phyloP scores from a whole-genome alignment of 2,888 invertebrate species.

The Rhynchonema sp. region DNA sequence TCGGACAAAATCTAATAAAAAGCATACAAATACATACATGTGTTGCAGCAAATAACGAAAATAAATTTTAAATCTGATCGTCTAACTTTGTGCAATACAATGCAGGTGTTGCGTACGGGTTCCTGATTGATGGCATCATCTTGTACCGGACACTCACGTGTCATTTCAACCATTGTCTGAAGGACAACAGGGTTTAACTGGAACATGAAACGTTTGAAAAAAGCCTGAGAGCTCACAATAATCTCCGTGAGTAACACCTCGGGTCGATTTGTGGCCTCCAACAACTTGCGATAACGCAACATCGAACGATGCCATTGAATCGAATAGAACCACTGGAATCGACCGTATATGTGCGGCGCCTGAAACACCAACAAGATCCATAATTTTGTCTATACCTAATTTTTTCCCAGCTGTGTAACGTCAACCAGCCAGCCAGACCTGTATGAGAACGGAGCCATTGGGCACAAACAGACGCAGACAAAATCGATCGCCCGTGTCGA shows the following conservation, averaged over 20 bases:
- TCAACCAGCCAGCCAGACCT: too few species aligned
- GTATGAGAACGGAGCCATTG: constrained; percentile 51
- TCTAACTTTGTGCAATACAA: constrained; percentile 35
- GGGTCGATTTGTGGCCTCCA: constrained; percentile 46
- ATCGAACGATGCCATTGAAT: constrained; percentile 60
- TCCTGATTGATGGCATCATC: constrained; percentile 52
- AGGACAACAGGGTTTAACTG: too few species aligned
- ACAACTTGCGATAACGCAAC: constrained; percentile 49
- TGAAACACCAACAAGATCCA: too few species aligned
- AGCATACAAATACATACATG: constrained; percentile 17
- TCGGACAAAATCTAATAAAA: constrained; percentile 6
- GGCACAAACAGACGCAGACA: constrained; percentile 55
- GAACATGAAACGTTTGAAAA: constrained; percentile 1
- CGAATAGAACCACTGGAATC: constrained; percentile 63
- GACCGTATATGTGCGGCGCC: constrained; percentile 55
- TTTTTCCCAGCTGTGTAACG: too few species aligned
- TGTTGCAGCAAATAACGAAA: too few species aligned
- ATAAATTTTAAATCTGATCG: too few species aligned
- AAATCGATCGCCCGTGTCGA: constrained; percentile 57
- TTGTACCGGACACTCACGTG: constrained; percentile 52
- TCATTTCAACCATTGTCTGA: constrained; percentile 54
- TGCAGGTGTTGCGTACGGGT: constrained; percentile 51
- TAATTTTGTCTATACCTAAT: too few species aligned
- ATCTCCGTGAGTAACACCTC: constrained; percentile 55
- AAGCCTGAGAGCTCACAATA: constrained; percentile 38